Conservation (phyloP, 1,140 invertebrate genomes). For the Orussus abietinus region DNA sequence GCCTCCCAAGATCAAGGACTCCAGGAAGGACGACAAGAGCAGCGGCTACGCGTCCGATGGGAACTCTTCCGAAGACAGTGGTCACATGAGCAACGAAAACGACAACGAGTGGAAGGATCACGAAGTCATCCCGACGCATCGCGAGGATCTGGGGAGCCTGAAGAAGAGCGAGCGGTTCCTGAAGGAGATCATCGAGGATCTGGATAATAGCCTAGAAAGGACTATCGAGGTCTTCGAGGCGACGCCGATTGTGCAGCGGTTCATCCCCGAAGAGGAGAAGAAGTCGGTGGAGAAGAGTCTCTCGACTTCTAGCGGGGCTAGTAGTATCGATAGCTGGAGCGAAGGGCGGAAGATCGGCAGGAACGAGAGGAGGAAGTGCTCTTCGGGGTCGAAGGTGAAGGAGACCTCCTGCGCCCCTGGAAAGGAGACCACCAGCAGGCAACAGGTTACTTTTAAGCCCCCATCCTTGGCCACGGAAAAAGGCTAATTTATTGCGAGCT, state of each 20-base stretch:
- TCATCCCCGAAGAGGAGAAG: conserved; percentile 14
- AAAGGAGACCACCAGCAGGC: conserved; percentile 2
- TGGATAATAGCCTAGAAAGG: conserved; percentile 30
- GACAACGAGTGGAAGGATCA: conserved; percentile 47
- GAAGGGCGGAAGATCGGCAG: conserved; percentile 18
- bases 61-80: conserved; percentile 69
- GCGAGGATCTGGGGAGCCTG: conserved; percentile 13
- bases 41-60: conserved; percentile 45
- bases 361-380: background rate
- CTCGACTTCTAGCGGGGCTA: conserved; percentile 17
- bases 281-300: conserved; percentile 14
- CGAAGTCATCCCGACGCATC: too few species aligned
- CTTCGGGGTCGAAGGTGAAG: background rate
- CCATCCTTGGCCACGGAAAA: too few species aligned
- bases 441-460: conserved; percentile 11
- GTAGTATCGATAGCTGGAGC: conserved; percentile 35
- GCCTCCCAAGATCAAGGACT: conserved; percentile 7
- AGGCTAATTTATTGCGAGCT: too few species aligned
- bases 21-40: conserved; percentile 32
- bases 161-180: conserved; percentile 31
- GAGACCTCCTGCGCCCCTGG: background rate
- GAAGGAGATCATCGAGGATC: conserved; percentile 33
- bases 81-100: conserved; percentile 71
- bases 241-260: conserved; percentile 26
- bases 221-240: conserved; percentile 32